Evolutionary conservation across 2,113 vertebrate species (phyloP).

Genomic region (Scatophagus argus): DNA sequence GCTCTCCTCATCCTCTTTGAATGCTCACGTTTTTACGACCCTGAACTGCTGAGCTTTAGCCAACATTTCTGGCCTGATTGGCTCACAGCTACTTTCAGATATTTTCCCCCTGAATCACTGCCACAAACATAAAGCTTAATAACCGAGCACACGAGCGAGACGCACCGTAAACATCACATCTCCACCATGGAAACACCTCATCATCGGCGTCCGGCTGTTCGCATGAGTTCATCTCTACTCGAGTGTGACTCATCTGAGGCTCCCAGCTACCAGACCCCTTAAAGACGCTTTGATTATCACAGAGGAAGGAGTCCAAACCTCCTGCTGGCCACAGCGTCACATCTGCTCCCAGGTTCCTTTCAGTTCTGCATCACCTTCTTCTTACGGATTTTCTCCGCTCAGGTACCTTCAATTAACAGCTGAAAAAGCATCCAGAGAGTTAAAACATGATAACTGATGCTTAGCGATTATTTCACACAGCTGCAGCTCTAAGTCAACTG

Average conservation of each 20-base stretch:
- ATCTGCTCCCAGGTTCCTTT: background rate
- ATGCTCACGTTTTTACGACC: background rate
- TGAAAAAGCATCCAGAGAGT: too few species aligned
- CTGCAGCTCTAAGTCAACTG: too few species aligned
- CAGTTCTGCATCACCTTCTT: background rate
- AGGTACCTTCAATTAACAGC: too few species aligned
- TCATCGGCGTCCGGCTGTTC: background rate
- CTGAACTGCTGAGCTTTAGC: constrained; percentile 6
- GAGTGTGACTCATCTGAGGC: constrained; percentile 40
- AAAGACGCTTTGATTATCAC: constrained; percentile 3
- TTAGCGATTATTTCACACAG: too few species aligned
- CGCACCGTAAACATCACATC: constrained; percentile 48
- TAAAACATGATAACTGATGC: too few species aligned
- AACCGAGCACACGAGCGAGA: constrained; percentile 24
- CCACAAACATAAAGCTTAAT: constrained; percentile 51
- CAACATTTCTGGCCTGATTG: background rate
- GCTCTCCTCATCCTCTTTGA: constrained; percentile 7
- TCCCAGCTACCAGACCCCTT: constrained; percentile 24
- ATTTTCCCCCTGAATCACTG: constrained; percentile 64
- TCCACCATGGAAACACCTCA: constrained; percentile 56
- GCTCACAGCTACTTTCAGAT: constrained; percentile 35
- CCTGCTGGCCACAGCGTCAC: background rate
- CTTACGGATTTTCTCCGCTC: background rate
- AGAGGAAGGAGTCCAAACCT: background rate
- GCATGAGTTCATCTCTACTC: constrained; percentile 49